Conservation (phyloP, 2,797 vertebrate genomes). For the Takifugu ocellatus region DNA sequence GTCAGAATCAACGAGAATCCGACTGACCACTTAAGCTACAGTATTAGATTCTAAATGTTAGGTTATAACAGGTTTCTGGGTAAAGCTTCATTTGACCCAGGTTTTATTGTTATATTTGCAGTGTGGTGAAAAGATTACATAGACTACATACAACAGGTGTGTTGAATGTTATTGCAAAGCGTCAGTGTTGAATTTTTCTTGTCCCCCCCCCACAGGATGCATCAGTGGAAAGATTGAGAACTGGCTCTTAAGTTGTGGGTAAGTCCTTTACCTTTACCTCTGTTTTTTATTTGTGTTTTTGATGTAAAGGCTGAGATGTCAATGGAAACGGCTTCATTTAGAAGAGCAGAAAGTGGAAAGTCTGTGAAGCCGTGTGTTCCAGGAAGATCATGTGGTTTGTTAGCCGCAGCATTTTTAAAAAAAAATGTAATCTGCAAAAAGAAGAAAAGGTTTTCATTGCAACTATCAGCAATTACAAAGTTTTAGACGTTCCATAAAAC, state of each 20-base stretch:
- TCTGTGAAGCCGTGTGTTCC: slow-evolving; percentile 52
- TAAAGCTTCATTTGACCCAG: neutral
- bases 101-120: slow-evolving; percentile 2
- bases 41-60: too few species aligned
- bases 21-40: too few species aligned
- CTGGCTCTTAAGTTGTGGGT: slow-evolving; percentile 87
- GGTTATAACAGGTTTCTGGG: too few species aligned
- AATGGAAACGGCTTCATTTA: slow-evolving; percentile 43
- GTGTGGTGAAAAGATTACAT: neutral
- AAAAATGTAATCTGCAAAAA: too few species aligned
- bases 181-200: neutral
- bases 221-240: slow-evolving; percentile 81
- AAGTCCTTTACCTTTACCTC: slow-evolving; percentile 54
- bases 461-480: neutral
- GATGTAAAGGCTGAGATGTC: slow-evolving; percentile 11
- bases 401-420: slow-evolving; percentile 4
- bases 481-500: neutral
- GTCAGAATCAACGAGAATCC: too few species aligned
- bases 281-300: slow-evolving; percentile 15
- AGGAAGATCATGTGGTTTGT: slow-evolving; percentile 34
- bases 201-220: slow-evolving; percentile 78
- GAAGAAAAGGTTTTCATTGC: too few species aligned
- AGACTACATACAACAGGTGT: neutral
- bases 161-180: slow-evolving; percentile 13
- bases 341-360: slow-evolving; percentile 37